Conservation (phyloP, 1,140 invertebrate genomes). For the Battus philenor region DNA sequence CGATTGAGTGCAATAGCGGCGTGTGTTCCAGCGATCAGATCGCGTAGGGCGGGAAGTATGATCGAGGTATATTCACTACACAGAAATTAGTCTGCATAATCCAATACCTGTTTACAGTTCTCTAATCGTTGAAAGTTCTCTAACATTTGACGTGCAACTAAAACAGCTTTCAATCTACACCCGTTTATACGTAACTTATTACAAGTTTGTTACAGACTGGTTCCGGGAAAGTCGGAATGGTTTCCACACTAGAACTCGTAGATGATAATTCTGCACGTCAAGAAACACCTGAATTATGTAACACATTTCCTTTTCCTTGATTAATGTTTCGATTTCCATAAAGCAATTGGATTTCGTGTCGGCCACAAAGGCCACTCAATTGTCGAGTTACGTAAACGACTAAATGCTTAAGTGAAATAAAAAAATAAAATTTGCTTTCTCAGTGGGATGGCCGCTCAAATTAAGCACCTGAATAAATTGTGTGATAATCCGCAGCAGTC, state of each 20-base stretch:
- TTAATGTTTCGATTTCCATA: not conserved
- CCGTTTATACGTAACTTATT: constrained; percentile 36
- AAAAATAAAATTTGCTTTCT: constrained; percentile 66
- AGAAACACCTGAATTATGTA: constrained; percentile 5
- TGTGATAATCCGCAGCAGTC: constrained; percentile 69
- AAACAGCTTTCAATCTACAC: constrained; percentile 12
- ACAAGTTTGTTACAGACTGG: constrained; percentile 34
- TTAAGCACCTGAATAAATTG: constrained; percentile 75
- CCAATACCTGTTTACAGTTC: constrained; percentile 57
- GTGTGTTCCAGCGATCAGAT: constrained; percentile 29
- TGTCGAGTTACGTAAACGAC: constrained; percentile 48
- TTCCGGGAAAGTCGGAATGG: constrained; percentile 14
- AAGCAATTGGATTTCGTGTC: not conserved
- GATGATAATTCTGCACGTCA: constrained; percentile 2
- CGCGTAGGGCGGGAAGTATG: constrained; percentile 27
- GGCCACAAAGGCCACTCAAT: constrained; percentile 22
- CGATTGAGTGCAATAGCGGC: constrained; percentile 50
- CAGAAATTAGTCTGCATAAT: constrained; percentile 54
- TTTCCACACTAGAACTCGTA: not conserved
- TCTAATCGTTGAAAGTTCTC: constrained; percentile 51
- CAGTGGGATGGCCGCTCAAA: constrained; percentile 67
- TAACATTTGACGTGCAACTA: constrained; percentile 20
- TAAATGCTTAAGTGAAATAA: constrained; percentile 65
- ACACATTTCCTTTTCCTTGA: constrained; percentile 15
- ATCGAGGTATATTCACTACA: constrained; percentile 47